Conservation (phyloP, 2,113 vertebrate genomes). For the Zingel zingel region DNA sequence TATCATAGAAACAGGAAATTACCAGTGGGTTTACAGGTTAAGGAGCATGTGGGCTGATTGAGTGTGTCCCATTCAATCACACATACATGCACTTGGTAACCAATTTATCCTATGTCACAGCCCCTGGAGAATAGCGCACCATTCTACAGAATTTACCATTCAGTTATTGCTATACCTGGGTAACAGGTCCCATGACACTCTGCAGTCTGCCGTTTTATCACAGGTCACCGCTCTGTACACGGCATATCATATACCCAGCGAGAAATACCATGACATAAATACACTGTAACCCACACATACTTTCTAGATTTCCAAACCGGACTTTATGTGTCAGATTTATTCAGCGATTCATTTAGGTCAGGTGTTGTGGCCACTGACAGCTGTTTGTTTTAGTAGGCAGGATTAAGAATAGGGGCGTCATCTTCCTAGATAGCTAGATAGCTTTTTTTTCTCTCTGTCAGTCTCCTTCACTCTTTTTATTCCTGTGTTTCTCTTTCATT, state of each 20-base stretch:
- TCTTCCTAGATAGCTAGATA: too few species aligned
- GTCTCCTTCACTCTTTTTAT: slow-evolving; percentile 28
- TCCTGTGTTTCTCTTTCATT: slow-evolving; percentile 47
- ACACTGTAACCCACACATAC: slow-evolving; percentile 19
- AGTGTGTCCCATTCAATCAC: slow-evolving; percentile 9
- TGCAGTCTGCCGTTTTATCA: slow-evolving; percentile 53
- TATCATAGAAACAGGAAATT: slow-evolving; percentile 2
- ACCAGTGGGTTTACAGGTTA: slow-evolving; percentile 13
- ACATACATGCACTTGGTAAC: slow-evolving; percentile 18
- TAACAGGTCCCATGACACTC: slow-evolving; percentile 59
- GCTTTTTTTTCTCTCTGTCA: slow-evolving; percentile 22
- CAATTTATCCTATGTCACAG: slow-evolving; percentile 33
- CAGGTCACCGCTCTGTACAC: slow-evolving; percentile 47
- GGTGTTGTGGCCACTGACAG: too few species aligned
- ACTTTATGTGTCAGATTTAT: not conserved
- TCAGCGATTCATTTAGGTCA: too few species aligned
- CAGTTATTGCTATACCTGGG: slow-evolving; percentile 29
- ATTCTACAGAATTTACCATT: slow-evolving; percentile 44
- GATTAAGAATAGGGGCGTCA: too few species aligned
- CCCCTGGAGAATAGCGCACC: slow-evolving; percentile 9
- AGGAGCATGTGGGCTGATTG: slow-evolving; percentile 7
- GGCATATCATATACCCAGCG: slow-evolving; percentile 50
- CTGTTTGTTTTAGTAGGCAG: too few species aligned
- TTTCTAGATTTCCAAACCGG: too few species aligned
- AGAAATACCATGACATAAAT: slow-evolving; percentile 52